Evolutionary conservation across 2,888 invertebrate species (phyloP).

Genomic region (Chesias legatella): DNA sequence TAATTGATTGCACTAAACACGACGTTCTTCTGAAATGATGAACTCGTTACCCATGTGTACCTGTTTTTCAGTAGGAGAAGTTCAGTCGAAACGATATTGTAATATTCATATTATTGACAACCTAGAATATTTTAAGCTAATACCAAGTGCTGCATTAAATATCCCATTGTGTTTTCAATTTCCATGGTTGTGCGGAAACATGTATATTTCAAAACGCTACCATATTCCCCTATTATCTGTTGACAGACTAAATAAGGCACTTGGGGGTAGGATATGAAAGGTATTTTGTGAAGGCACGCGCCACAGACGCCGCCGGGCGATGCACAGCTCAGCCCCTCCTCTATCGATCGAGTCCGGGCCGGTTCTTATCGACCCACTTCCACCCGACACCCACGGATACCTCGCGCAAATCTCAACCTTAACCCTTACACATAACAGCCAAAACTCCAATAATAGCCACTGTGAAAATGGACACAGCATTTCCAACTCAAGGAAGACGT

Average conservation of each 20-base stretch:
- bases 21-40: no score
- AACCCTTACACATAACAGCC: constrained; percentile 41
- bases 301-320: constrained; percentile 39
- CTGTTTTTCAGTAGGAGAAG: no score
- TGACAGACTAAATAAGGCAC: constrained; percentile 38
- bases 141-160: constrained; percentile 3
- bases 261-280: constrained; percentile 39
- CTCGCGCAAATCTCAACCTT: constrained; percentile 62
- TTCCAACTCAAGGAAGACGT: constrained; percentile 61
- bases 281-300: constrained; percentile 56
- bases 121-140: constrained; percentile 1
- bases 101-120: no score
- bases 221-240: constrained; percentile 30
- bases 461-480: constrained; percentile 45
- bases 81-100: no score
- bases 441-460: constrained; percentile 36
- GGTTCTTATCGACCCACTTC: constrained; percentile 67
- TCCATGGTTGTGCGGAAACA: constrained; percentile 10
- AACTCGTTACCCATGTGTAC: no score
- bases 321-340: constrained; percentile 47
- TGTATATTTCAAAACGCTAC: constrained; percentile 19
- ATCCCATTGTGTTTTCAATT: constrained; percentile 5
- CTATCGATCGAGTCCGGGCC: constrained; percentile 67
- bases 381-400: constrained; percentile 46
- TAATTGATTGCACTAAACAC: no score